Evolutionary conservation across 2,888 invertebrate species (phyloP).

Genomic region (Synergus japonicus): DNA sequence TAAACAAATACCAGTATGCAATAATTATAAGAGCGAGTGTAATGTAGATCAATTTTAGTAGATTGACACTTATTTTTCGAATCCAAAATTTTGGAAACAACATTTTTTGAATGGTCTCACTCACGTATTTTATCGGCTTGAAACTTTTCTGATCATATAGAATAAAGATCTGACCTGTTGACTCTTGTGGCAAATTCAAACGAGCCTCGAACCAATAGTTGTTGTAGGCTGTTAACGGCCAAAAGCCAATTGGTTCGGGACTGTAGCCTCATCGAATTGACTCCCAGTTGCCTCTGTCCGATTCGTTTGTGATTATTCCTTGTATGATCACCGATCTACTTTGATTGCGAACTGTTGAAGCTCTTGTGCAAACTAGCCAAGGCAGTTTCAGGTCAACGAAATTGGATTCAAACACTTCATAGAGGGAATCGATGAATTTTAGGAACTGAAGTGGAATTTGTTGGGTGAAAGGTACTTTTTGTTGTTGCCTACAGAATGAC

Average conservation of each 20-base stretch:
- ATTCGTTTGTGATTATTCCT: slow-evolving; percentile 23
- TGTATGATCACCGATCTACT: slow-evolving; percentile 27
- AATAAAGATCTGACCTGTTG: background rate
- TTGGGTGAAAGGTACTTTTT: no score
- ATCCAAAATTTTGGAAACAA: background rate
- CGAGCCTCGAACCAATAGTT: background rate
- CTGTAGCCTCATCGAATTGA: slow-evolving; percentile 6
- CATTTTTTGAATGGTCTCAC: background rate
- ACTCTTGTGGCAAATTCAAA: slow-evolving; percentile 7
- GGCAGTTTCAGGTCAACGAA: background rate
- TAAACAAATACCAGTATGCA: background rate
- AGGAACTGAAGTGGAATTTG: background rate
- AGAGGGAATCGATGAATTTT: slow-evolving; percentile 5
- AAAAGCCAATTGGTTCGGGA: slow-evolving; percentile 14
- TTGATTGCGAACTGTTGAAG: slow-evolving; percentile 23
- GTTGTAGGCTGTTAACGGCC: background rate
- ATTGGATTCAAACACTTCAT: background rate
- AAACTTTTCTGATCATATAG: background rate
- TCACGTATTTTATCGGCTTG: background rate
- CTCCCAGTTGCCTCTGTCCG: slow-evolving; percentile 5
- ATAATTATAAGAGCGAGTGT: background rate
- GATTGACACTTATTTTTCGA: background rate
- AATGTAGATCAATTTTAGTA: background rate
- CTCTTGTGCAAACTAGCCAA: slow-evolving; percentile 13
- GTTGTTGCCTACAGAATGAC: no score